Base-by-base conservation (phyloP, 92 coral and sea anemone species). In the Chrysogorgia sp. region DNA sequence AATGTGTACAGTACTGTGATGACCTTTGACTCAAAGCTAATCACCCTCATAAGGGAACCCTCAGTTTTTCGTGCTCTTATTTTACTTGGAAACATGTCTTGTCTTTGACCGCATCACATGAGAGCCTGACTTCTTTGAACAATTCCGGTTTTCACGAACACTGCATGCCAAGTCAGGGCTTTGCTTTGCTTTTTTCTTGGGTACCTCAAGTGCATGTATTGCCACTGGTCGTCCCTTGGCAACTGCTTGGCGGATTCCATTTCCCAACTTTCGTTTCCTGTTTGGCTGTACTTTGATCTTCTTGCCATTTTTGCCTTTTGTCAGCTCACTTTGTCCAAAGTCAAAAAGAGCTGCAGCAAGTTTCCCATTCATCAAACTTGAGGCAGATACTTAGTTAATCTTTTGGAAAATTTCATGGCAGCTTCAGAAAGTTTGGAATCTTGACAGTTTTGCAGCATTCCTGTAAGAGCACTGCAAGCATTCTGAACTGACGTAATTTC, bases 61-160 rank as follows among this genome's bases (percentile, higher is more conserved):
- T 45, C 55, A 34, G 43, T 45, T 58, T n/a, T n/a, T 34, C 35
- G 31, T 69, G 31, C 37, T 45, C 57, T 31, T 58, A 64, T n/a
- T 82, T 70, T 85, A 77, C 37, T 77, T 85, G 30, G 74, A 75
- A 12, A 85, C 41, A 67, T 74, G 82, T 76, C 76, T 85, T 47
- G 89, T 85, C 34, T 85, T 80, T 21, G 69, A 85, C 30, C 80
- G 75, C 89, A 85, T 74, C 1, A 57, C 75, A 40, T 85, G 89
- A 30, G 82, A 74, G 28, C 85, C 89, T 52, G 89, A 85, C 41
- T 80, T 80, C 64, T 80, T 80, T 3, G 84, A 67, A 55, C 82
- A 70, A 24, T 78, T 37, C 7, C 75, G 80, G 65, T 85, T 85
- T 66, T 79, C 20, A 34, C 67, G 41, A 59, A 80, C 89, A 61